Evolutionary conservation across 2,888 invertebrate genomes (phyloP), one percentile per base, ranked within the genome.

Genomic region (Heliconius ethilla): DNA sequence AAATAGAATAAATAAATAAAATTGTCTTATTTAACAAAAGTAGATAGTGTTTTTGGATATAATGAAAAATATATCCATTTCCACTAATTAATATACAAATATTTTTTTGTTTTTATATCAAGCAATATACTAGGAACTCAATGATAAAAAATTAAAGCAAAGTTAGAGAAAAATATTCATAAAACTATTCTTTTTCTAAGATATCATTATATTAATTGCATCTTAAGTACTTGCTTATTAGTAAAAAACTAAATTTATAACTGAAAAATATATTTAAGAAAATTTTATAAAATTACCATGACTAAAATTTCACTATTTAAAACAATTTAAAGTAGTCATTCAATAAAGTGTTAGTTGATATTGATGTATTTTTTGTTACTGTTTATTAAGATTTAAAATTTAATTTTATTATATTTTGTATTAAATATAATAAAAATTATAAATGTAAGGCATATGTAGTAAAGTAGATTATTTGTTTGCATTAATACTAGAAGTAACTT

Each of bases 401-500:
- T 10, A 4, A 37, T n/a, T 37, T 40, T 6, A 40, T 37, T n/a
- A 2, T 63, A 63, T 51, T 63, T 27, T 63, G 15, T n/a, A 63
- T 27, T 0, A 27, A 40, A 13, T n/a, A 55, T 33, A 22, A 29
- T n/a, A n/a, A 62, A 70, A 59, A 27, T 51, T n/a, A 33, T 18
- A n/a, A 40, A 6, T 11, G 4, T 29, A n/a, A 63, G 40, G 3
- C n/a, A 65, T 40, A 55, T 27, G 29, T 11, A 27, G 11, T 37
- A 22, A 62, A 62, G 40, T 69, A 40, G 3, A 67, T 55, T 73
- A 73, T 77, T 77, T 75, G 62, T 79, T 78, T 79, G 81, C 69
- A 59, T 67, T 72, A 79, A 77, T 77, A 75, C 70, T n/a, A 62
- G 73, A 77, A 51, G 51, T 7, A 81, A 79, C 73, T 76, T 76